These are phyloP conservation scores for Caligus rogercresseyi DNA, from an alignment of 1,140 invertebrate genomes.

Conservation along the genomic window DNA sequence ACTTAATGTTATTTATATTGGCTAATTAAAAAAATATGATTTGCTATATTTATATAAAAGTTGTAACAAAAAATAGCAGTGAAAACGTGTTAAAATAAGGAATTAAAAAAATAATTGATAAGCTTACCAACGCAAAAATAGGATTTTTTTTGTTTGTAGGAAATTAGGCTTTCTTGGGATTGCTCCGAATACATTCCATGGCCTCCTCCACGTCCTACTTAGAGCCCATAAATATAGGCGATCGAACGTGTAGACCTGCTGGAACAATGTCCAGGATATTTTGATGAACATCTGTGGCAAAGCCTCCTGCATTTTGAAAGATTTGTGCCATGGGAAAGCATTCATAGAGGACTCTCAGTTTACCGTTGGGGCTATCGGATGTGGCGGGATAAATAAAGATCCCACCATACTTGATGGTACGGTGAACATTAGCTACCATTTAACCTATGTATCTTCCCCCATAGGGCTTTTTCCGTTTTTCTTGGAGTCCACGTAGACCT, in stretches of 20 bases:
- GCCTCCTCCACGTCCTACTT: slow-evolving; percentile 76
- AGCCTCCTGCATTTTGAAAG: neutral
- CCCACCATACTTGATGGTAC: slow-evolving; percentile 91
- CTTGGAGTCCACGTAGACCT: slow-evolving; percentile 73
- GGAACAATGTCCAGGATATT: slow-evolving; percentile 36
- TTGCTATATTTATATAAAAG: too few species aligned
- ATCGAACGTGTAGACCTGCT: slow-evolving; percentile 64
- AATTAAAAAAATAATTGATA: too few species aligned
- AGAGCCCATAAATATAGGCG: slow-evolving; percentile 85
- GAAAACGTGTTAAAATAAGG: too few species aligned
- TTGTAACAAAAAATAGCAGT: too few species aligned
- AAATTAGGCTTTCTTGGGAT: slow-evolving; percentile 4
- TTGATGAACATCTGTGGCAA: neutral
- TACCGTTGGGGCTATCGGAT: slow-evolving; percentile 73
- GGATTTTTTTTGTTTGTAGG: too few species aligned
- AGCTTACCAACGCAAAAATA: too few species aligned
- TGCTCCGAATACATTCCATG: slow-evolving; percentile 37
- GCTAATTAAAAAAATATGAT: too few species aligned
- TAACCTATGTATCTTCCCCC: slow-evolving; percentile 66
- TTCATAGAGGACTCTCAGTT: slow-evolving; percentile 39
- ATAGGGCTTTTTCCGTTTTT: slow-evolving; percentile 36
- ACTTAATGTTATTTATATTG: too few species aligned
- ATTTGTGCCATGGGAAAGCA: slow-evolving; percentile 19
- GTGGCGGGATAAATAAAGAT: slow-evolving; percentile 98
- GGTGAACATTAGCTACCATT: slow-evolving; percentile 97